Evolutionary conservation across 2,888 invertebrate genomes (phyloP).

Genomic region (Callyntrura sp.): DNA sequence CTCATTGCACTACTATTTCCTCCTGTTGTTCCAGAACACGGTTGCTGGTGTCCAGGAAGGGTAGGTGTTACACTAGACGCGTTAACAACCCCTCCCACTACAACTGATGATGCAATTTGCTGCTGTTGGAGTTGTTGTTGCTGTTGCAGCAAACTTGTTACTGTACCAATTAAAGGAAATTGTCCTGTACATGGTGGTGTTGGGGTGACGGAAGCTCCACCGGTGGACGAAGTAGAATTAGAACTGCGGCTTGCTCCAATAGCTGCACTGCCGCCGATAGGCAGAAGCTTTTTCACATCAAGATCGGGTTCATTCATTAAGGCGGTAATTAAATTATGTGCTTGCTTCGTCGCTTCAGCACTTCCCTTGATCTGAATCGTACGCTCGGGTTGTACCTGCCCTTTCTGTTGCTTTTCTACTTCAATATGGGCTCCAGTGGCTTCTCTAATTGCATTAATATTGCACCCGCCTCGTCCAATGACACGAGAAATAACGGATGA

Average conservation of each 20-base stretch:
- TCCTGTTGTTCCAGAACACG: constrained; percentile 35
- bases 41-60: constrained; percentile 65
- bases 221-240: constrained; percentile 52
- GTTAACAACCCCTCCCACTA: neutral
- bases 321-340: constrained; percentile 95
- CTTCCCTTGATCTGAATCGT: constrained; percentile 98
- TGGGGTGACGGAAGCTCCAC: constrained; percentile 62
- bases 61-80: constrained; percentile 54
- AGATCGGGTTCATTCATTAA: constrained; percentile 98
- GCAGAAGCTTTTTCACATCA: constrained; percentile 93
- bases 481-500: constrained; percentile 98
- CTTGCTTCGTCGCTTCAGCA: constrained; percentile 96
- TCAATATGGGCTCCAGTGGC: constrained; percentile 99
- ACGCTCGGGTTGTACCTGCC: constrained; percentile 92
- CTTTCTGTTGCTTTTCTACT: constrained; percentile 98
- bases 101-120: constrained; percentile 15
- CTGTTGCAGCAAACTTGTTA: constrained; percentile 69
- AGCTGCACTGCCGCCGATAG: constrained; percentile 84
- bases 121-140: constrained; percentile 64
- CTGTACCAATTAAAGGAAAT: constrained; percentile 75
- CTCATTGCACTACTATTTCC: constrained; percentile 53
- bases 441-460: constrained; percentile 98
- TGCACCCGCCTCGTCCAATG: constrained; percentile 97
- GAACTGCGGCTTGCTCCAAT: constrained; percentile 22
- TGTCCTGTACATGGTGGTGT: constrained; percentile 61